A percentile compares a stretch with the other conserved stretches of the same genome.
These are phyloP conservation scores for Hydrotaea diabolus DNA, from an alignment of 2,888 invertebrate species.

Conservation along the genomic window DNA sequence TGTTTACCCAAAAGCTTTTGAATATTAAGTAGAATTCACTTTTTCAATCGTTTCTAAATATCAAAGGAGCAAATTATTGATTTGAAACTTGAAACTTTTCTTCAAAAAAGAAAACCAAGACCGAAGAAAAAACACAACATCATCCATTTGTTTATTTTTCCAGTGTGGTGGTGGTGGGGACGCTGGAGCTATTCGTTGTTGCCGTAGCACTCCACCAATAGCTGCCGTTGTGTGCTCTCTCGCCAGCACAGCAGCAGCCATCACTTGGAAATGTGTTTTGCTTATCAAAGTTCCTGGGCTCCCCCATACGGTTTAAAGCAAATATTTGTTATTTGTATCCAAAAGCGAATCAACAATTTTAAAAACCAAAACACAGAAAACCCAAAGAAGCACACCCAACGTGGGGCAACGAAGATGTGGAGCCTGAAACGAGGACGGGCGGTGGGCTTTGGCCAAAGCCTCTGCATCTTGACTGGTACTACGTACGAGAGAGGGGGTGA, in stretches of 20 bases:
- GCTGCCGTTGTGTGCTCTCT: background rate
- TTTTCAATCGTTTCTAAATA: background rate
- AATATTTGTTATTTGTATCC: slow-evolving; percentile 38
- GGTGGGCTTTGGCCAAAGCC: too few relatives aligned
- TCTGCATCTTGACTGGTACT: background rate
- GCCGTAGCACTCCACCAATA: background rate
- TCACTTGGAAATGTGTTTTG: background rate
- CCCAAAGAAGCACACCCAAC: background rate
- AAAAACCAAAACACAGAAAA: slow-evolving; percentile 31
- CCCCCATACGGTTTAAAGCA: slow-evolving; percentile 18
- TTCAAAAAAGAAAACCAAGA: background rate
- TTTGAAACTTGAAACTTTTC: slow-evolving; percentile 30
- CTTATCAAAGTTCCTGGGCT: slow-evolving; percentile 21
- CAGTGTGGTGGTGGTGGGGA: background rate
- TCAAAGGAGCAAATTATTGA: slow-evolving; percentile 34
- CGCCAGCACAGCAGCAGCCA: background rate
- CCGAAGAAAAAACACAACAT: background rate
- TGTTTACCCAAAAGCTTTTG: slow-evolving; percentile 30
- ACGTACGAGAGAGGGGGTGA: background rate
- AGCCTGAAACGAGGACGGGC: background rate
- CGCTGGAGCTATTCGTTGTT: too few relatives aligned
- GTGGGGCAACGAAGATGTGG: too few relatives aligned
- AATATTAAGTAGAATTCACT: slow-evolving; percentile 3
- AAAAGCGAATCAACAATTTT: slow-evolving; percentile 41
- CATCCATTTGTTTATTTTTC: slow-evolving; percentile 26